These are phyloP conservation scores for Colinus virginianus DNA, from an alignment of 2,113 vertebrate species.

Conservation along the genomic window DNA sequence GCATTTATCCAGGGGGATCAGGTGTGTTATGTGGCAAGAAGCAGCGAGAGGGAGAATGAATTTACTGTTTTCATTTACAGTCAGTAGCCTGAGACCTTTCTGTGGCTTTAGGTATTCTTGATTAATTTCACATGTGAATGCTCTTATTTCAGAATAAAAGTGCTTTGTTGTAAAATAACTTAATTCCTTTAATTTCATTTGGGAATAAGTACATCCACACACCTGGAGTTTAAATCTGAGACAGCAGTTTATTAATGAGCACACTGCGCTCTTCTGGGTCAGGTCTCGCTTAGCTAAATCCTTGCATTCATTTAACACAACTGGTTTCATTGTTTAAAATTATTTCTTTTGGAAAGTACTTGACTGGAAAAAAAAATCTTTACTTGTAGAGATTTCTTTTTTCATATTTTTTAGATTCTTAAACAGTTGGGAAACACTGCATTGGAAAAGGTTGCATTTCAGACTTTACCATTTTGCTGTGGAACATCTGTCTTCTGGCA, in stretches of 20 bases:
- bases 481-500: conserved; percentile 41
- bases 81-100: conserved; percentile 42
- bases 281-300: background rate
- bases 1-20: background rate
- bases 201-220: conserved; percentile 28
- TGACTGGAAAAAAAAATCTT: background rate
- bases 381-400: background rate
- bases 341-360: conserved; percentile 6
- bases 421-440: conserved; percentile 2
- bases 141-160: conserved; percentile 53
- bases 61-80: conserved; percentile 34
- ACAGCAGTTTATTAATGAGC: background rate
- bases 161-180: conserved; percentile 23
- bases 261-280: background rate
- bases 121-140: conserved; percentile 50
- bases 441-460: conserved; percentile 6
- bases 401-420: too few relatives aligned
- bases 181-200: conserved; percentile 43
- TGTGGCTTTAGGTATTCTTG: conserved; percentile 44
- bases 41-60: conserved; percentile 17
- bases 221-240: conserved; percentile 40
- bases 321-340: conserved; percentile 4
- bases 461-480: background rate
- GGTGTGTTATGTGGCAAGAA: conserved; percentile 13
- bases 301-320: conserved; percentile 4